Evolutionary conservation across 2,888 invertebrate genomes (phyloP).

Genomic region (Atethmia centrago): DNA sequence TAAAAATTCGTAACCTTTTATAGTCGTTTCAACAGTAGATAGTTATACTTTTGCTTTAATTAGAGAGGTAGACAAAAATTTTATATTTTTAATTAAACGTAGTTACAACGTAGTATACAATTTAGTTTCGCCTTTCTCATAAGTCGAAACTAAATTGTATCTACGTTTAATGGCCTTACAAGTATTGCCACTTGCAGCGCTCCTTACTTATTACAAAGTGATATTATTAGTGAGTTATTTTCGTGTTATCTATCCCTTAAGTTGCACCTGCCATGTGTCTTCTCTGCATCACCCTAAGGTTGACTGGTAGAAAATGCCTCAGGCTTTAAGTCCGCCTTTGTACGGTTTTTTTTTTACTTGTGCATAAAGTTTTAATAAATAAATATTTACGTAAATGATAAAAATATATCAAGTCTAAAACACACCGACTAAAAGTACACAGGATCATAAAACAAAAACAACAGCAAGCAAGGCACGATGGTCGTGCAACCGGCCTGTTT

Average conservation of each 20-base stretch:
- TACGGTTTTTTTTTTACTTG: no score
- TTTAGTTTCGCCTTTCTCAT: no score
- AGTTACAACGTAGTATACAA: no score
- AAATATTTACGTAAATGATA: neutral
- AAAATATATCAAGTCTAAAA: conserved; percentile 10
- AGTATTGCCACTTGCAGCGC: neutral
- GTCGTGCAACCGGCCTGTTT: conserved; percentile 25
- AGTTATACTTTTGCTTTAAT: neutral
- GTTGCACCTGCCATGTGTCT: no score
- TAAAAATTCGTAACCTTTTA: neutral
- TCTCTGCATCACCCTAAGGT: no score
- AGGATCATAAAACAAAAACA: conserved; percentile 4
- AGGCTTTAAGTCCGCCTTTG: no score
- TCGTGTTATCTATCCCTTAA: no score
- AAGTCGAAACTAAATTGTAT: neutral
- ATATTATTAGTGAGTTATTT: no score
- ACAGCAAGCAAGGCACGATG: conserved; percentile 10
- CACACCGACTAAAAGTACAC: conserved; percentile 2
- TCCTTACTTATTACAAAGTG: neutral
- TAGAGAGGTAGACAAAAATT: neutral
- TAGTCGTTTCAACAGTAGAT: neutral
- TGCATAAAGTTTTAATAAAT: no score
- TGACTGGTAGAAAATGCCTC: no score
- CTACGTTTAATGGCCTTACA: neutral
- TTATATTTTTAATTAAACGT: no score